Percentiles rank a stretch among this genome's conserved stretches.
Evolutionary conservation across 2,888 invertebrate species (phyloP).

Genomic region (Anodontia alba): DNA sequence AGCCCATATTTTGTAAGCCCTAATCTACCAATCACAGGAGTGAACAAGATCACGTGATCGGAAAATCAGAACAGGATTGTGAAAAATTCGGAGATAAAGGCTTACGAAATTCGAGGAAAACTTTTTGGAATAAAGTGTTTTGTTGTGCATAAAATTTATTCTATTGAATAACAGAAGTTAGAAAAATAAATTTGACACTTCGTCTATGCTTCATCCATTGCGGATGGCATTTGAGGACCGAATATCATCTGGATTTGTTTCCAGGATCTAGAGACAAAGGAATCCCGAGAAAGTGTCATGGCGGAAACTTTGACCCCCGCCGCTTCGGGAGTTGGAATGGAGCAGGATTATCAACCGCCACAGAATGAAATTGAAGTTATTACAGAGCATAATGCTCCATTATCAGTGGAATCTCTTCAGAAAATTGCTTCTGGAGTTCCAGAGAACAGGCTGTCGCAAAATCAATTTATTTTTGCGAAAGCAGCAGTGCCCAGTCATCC

Average conservation of each 20-base stretch:
- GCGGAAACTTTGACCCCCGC: neutral
- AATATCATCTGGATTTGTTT: neutral
- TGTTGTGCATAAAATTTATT: neutral
- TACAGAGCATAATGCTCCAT: neutral
- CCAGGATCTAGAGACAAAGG: neutral
- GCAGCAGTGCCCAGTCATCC: neutral
- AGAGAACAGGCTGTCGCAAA: neutral
- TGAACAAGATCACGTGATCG: conserved; percentile 2
- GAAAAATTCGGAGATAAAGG: neutral
- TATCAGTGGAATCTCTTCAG: neutral
- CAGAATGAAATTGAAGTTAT: neutral
- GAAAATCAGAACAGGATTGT: neutral
- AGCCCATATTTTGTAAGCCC: neutral
- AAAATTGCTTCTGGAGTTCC: neutral
- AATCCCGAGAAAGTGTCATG: neutral
- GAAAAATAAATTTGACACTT: neutral
- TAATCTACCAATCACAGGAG: conserved; percentile 5
- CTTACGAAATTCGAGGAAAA: neutral
- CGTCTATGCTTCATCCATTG: neutral
- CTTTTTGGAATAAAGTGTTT: neutral
- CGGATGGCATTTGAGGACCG: neutral
- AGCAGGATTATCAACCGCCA: neutral
- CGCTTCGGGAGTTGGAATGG: neutral
- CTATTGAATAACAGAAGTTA: neutral
- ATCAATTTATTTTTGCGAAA: neutral